Evolutionary conservation across 2,888 invertebrate species (phyloP), one percentile per base, ranked within the genome.

Genomic region (Oscheius sp.): DNA sequence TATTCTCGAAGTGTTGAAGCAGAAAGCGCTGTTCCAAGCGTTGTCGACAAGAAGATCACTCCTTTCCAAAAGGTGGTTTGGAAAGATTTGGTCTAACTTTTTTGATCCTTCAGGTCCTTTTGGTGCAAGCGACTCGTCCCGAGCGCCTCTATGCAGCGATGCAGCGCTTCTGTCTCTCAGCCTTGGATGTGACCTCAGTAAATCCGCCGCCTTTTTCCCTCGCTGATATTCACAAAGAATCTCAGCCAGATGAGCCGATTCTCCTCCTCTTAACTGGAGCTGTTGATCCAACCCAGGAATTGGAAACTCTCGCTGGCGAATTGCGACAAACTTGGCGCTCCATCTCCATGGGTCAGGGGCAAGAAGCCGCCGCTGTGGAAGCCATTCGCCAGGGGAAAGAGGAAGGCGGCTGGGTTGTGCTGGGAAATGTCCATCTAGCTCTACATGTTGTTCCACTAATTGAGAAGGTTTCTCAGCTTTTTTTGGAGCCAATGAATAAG

Each of bases 211-310:
- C 90, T 15, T 88, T 91, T 80, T 90, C 90, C 69, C 85, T 92
- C 46, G 88, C 88, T 63, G 89, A 90, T 50, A 76, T 89, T 73
- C 88, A 91, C 27, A 88, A 90, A 53, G 91, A 91, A 83, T 70
- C 72, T 45, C 64, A 61, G 20, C 84, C 89, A 0, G 84, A 86
- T 0, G 92, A 92, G 81, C 94, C 96, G 0, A 91, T 93, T 65
- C 88, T 98, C 53, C 89, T 97, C 79, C 90, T 96, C 61, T 91
- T 93, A 45, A 92, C 93, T 64, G 91, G 94, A 27, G 96, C 96
- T 42, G 92, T 92, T 39, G 96, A 97, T 89, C 96, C 95, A 23
- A 92, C 94, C 0, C 77, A 78, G 53, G 74, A 67, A n/a, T 50
- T 65, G 50, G 52, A 65, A 8, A 55, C 39, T 33, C 33, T 52